Base-by-base conservation (phyloP, 2,888 invertebrate species). In the Apantesis nais region DNA sequence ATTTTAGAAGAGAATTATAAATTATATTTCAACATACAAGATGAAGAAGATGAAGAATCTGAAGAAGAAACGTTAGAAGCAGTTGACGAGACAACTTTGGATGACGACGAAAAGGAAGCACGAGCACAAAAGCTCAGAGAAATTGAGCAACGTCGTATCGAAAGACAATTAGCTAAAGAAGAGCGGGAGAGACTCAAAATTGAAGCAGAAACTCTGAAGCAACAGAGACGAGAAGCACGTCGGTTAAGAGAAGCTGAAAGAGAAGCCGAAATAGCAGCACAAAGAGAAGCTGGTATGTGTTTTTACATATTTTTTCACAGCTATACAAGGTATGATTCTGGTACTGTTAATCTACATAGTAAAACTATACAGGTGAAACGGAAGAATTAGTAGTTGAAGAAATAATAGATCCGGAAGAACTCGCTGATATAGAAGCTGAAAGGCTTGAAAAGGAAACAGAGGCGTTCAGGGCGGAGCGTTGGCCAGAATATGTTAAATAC, bases 1-100 rank as follows among this genome's bases (percentile, higher is more conserved):
- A 90, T 97, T n/a, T 91, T 98, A 75, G 91, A 93, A 39, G 93
- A 96, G 7, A 98, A 98, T 89, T 97, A 96, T 78, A 96, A 96
- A 71, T 86, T 98, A 5, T 97, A 97, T 82, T 97, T 97, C 81
- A 96, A 97, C 82, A 93, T 97, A 58, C 86, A 94, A 72, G 93
- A 95, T 0, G 95, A 95, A 60, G 90, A 88, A 73, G 91, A 93
- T 86, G 87, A 86, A n/a, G 87, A 89, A 55, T 86, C 84, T 25
- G 90, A 90, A 73, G 90, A 89, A 67, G 91, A 91, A 75, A 86
- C 83, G 41, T 80, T 92, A 48, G 95, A 95, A 80, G 93, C 93
- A 84, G 91, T 93, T 2, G 93, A 92, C 67, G 92, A 95, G 82
- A 79, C 86, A 0, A 90, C 91, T 19, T 80, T 93, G 64, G 94